Percentiles rank a stretch among this genome's conserved stretches.
Evolutionary conservation across 2,797 vertebrate genomes (phyloP).

Genomic region (Lithobates pipiens): DNA sequence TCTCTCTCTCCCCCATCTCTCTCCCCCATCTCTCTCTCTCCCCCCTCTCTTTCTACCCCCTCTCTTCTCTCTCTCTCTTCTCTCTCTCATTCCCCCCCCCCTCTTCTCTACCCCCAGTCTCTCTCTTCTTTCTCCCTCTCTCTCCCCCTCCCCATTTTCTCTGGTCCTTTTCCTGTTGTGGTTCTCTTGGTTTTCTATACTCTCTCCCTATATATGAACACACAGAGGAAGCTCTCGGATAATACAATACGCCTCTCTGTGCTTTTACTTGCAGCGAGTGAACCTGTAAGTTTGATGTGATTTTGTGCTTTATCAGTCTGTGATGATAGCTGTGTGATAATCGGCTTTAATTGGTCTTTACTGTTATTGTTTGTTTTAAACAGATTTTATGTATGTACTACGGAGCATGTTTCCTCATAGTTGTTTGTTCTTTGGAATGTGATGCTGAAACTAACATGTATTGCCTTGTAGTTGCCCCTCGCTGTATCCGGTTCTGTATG

Average conservation of each 20-base stretch:
- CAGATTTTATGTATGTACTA: slow-evolving; percentile 15
- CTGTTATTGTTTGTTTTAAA: background rate
- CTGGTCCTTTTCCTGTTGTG: background rate
- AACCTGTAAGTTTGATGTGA: background rate
- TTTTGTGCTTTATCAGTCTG: background rate
- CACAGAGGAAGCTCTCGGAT: background rate
- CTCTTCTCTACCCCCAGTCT: too few species aligned
- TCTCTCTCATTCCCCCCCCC: too few species aligned
- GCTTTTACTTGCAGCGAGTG: background rate
- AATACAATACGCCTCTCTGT: background rate
- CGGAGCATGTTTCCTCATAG: background rate
- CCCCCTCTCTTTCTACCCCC: too few species aligned
- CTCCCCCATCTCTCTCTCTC: background rate
- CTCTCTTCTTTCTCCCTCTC: too few species aligned
- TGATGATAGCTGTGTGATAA: background rate
- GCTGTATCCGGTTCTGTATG: too few species aligned
- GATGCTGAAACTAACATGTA: background rate
- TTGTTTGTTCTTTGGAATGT: background rate
- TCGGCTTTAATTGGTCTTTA: background rate
- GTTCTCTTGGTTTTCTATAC: background rate
- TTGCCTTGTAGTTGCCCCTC: background rate
- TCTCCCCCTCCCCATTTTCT: background rate
- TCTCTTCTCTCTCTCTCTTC: background rate
- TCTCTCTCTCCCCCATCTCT: background rate
- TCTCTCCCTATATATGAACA: background rate